Evolutionary conservation across 1,140 invertebrate genomes (phyloP), one percentile per base, ranked within the genome.

Genomic region (Bombus superbus): DNA sequence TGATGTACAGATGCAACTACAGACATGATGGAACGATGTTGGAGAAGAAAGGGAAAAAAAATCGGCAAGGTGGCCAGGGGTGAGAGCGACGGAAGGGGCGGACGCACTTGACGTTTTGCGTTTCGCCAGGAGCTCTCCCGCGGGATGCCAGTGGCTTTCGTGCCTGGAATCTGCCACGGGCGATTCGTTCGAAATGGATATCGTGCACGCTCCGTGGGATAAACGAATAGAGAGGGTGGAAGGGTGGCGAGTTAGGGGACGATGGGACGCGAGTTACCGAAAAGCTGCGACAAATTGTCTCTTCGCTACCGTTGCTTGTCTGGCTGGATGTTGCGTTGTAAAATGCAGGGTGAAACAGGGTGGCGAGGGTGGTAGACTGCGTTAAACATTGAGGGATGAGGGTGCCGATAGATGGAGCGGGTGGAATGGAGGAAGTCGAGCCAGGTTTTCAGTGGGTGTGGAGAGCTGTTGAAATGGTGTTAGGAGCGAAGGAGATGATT

Each of bases 71-170:
- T 53, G 69, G 1, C 66, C 59, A 62, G 11, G 3, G 59, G 59
- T 28, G 57, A 1, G 47, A 53, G 47, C 1, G 18, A 53, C 10
- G 11, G 40, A 13, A 40, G 40, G 76, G 62, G 77, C 32, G 87
- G 90, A 82, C 81, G 89, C 90, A 91, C 92, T 93, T 93, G 93
- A 92, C 92, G 93, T 92, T 92, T 93, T 87, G 89, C 92, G 92
- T 92, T 93, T 90, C 83, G 64, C 85, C 92, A 90, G 88, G 90
- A 89, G 88, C 92, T 89, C 91, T 92, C 91, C 92, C 87, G 89
- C 89, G 92, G 93, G 89, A 94, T 93, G 79, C 83, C 86, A 86
- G 85, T 78, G 84, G 85, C 87, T 92, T 93, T 89, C 90, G 90
- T 93, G 91, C 90, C 90, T 91, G 87, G 92, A 93, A 92, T 93